Evolutionary conservation across 2,797 vertebrate genomes (phyloP).

Genomic region (Hoplostethus atlanticus): DNA sequence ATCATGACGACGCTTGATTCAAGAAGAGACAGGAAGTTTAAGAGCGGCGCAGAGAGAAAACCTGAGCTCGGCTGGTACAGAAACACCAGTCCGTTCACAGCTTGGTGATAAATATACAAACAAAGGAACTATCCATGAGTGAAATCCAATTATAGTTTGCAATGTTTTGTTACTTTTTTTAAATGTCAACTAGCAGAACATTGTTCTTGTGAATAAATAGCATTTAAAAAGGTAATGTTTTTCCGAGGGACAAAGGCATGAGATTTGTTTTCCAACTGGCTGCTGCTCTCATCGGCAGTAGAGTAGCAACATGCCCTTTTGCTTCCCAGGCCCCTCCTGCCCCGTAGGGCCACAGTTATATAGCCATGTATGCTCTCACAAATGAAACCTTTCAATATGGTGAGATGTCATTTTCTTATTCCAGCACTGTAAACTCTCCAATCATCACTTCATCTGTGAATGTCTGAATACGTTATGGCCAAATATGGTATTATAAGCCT

Average conservation of each 20-base stretch:
- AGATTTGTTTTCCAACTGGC: neutral
- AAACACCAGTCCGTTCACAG: constrained; percentile 16
- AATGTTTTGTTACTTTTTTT: constrained; percentile 8
- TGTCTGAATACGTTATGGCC: too few relatives aligned
- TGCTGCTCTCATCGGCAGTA: neutral
- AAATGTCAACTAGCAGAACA: constrained; percentile 23
- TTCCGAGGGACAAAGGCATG: neutral
- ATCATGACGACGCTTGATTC: neutral
- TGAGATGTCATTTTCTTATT: neutral
- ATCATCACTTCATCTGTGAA: too few relatives aligned
- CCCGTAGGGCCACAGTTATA: too few relatives aligned
- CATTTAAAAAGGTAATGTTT: neutral
- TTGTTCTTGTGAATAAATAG: constrained; percentile 1
- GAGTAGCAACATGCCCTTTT: neutral
- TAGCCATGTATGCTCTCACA: too few relatives aligned
- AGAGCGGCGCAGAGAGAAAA: neutral
- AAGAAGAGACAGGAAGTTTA: neutral
- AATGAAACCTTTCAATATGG: neutral
- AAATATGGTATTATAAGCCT: too few relatives aligned
- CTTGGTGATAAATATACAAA: constrained; percentile 28
- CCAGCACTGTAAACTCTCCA: neutral
- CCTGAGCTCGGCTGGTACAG: neutral
- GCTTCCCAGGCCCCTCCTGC: neutral
- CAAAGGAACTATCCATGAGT: constrained; percentile 8
- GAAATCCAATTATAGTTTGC: constrained; percentile 8